Base-by-base conservation (phyloP, 2,113 vertebrate genomes). In the Zeus faber region DNA sequence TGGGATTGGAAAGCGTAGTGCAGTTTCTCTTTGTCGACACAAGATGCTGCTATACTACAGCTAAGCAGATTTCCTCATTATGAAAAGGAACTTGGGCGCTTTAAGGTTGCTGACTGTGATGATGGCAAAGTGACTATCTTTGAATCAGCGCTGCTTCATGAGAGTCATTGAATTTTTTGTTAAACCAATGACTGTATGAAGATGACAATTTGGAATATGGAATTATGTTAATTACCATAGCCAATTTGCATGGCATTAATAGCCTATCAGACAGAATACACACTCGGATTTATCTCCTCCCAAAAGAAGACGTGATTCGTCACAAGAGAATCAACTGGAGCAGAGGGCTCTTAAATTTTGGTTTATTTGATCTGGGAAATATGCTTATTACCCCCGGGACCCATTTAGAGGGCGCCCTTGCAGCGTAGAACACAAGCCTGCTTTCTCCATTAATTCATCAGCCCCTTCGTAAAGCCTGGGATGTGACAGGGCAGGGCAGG, bases 331-430 rank as follows among this genome's bases (percentile, higher is more conserved):
- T 83, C 62, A 85, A 85, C 76, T 65, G 35, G 51, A 65, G 54
- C 56, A 52, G 74, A 54, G 44, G 26, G 35, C 56, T 58, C 67
- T 60, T 79, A 74, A 63, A 77, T 78, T 70, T 69, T 65, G 58
- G 41, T n/a, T 4, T 79, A 79, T 85, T 75, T 72, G 74, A 82
- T 86, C 70, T 75, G 67, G 49, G 55, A 81, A 18, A 51, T 53
- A 9, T 45, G 41, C 20, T 39, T 1, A 21, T 74, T 81, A 79
- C 76, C 79, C 75, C 35, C 5, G 51, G 63, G 79, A 54, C 67
- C 64, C 70, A 76, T 83, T 76, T 70, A 21, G 53, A 67, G 58
- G 58, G 17, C 9, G 2, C 54, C 47, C 56, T 76, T 40, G 54
- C 62, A 29, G 41, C 45, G 26, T 54, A 26, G 11, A 26, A 44